These are phyloP conservation scores for Agrochola circellaris DNA, from an alignment of 2,888 invertebrate genomes.

Conservation along the genomic window DNA sequence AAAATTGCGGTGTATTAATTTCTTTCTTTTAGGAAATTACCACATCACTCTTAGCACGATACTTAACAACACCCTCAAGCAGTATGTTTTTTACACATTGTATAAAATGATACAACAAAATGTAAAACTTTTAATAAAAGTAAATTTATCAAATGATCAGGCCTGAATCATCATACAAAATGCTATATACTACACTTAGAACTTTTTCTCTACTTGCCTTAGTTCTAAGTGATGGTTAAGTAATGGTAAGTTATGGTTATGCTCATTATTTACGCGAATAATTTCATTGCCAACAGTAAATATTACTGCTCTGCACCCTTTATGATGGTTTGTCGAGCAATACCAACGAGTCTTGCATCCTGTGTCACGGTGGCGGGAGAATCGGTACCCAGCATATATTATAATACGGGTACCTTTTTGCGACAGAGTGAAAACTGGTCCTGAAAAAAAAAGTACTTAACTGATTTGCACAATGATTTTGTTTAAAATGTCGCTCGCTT, in stretches of 20 bases:
- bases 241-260: neutral
- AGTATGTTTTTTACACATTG: neutral
- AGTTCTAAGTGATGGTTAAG: too few species aligned
- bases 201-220: too few species aligned
- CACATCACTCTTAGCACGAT: too few species aligned
- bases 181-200: neutral
- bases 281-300: conserved; percentile 64
- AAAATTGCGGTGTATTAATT: too few species aligned
- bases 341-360: conserved; percentile 74
- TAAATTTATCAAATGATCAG: neutral
- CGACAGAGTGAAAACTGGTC: neutral
- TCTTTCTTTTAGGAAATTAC: too few species aligned
- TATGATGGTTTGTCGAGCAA: conserved; percentile 71
- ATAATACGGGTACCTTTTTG: conserved; percentile 29
- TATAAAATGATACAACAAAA: neutral
- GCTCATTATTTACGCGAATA: conserved; percentile 47
- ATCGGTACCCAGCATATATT: conserved; percentile 34
- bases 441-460: conserved; percentile 10
- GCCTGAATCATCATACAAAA: too few species aligned
- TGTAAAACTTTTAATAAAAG: neutral
- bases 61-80: too few species aligned
- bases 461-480: neutral
- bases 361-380: conserved; percentile 5
- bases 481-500: neutral
- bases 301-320: conserved; percentile 71